These are phyloP conservation scores for Scortum barcoo DNA, from an alignment of 2,113 vertebrate genomes.

Conservation along the genomic window DNA sequence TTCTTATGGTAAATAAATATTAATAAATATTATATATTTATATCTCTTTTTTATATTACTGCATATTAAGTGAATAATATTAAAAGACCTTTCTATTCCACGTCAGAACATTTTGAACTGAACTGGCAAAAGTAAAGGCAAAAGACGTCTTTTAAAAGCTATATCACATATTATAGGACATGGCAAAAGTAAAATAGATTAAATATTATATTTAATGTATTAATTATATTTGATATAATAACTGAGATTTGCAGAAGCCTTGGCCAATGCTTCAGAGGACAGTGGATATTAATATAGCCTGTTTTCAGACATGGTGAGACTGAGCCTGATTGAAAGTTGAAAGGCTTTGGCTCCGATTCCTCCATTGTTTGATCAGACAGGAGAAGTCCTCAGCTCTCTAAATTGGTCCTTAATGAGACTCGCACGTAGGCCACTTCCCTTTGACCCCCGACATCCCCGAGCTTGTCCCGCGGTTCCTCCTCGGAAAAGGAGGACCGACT, in stretches of 20 bases:
- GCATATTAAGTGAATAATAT: background rate
- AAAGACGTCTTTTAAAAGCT: background rate
- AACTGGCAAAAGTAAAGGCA: background rate
- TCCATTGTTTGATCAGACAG: constrained; percentile 77
- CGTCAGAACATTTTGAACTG: background rate
- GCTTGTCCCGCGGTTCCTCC: constrained; percentile 82
- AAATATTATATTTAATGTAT: background rate
- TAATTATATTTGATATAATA: background rate
- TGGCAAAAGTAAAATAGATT: background rate
- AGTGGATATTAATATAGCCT: background rate
- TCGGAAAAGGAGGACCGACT: constrained; percentile 86
- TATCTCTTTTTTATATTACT: too few relatives aligned
- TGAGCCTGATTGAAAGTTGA: constrained; percentile 39
- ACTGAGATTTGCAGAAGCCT: background rate
- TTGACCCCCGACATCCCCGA: constrained; percentile 73
- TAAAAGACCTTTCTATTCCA: background rate
- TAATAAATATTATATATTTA: too few relatives aligned
- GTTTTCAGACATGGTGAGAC: constrained; percentile 19
- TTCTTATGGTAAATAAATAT: too few relatives aligned
- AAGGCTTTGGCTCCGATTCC: constrained; percentile 68
- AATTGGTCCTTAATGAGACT: constrained; percentile 72
- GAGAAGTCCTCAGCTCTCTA: constrained; percentile 61
- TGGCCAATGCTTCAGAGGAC: background rate
- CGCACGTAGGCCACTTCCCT: constrained; percentile 80
- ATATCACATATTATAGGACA: background rate